These are phyloP conservation scores for Pteruthius melanotis DNA, from an alignment of 2,113 vertebrate species.

Conservation along the genomic window DNA sequence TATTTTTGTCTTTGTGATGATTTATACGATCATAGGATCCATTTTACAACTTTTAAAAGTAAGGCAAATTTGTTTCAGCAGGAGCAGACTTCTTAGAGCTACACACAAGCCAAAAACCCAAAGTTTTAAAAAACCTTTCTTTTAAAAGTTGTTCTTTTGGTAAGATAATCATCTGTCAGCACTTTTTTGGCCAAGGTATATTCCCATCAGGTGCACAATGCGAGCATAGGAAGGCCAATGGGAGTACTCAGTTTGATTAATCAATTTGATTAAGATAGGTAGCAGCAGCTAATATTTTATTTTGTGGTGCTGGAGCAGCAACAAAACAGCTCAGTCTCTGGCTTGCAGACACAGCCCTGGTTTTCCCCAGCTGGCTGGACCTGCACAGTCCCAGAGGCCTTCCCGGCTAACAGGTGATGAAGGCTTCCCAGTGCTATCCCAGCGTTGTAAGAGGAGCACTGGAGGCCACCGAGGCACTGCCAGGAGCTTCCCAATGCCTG, in stretches of 20 bases:
- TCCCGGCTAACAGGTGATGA: background rate
- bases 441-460: accelerated
- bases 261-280: background rate
- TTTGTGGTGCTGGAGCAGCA: background rate
- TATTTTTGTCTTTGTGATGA: background rate
- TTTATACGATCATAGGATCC: background rate
- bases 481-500: background rate
- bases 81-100: background rate
- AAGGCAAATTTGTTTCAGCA: background rate
- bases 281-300: background rate
- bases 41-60: background rate
- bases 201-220: background rate
- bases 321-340: background rate
- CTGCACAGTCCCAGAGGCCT: background rate
- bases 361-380: background rate
- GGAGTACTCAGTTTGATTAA: background rate
- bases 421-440: background rate
- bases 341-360: background rate
- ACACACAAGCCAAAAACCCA: background rate
- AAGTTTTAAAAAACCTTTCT: too few species aligned
- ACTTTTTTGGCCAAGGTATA: background rate
- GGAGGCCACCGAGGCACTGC: too few species aligned
- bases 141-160: background rate
- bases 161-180: background rate
- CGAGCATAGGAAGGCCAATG: background rate